phyloP scores from a whole-genome alignment of 1,140 invertebrate genomes.

The Hyphantria cunea region DNA sequence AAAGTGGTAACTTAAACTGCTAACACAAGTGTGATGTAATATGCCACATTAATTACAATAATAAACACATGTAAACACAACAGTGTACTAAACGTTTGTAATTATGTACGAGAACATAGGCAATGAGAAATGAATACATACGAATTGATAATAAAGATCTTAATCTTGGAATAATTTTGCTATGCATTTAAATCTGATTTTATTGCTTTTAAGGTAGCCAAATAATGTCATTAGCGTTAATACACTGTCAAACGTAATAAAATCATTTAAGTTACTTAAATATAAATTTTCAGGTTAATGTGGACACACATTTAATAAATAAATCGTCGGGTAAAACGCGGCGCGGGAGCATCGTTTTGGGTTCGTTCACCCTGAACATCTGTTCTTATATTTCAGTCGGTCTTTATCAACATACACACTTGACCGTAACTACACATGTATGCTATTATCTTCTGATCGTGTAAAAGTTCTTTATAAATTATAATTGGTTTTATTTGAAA shows the following conservation, averaged over 20 bases:
- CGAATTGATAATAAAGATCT: conserved; percentile 21
- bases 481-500: conserved; percentile 13
- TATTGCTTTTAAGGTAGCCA: conserved; percentile 9
- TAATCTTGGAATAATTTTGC: conserved; percentile 14
- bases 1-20: no score
- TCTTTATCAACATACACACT: conserved; percentile 57
- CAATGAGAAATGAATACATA: conserved; percentile 14
- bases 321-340: conserved; percentile 49
- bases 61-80: neutral
- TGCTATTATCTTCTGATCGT: conserved; percentile 49
- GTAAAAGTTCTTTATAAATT: conserved; percentile 26
- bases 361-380: conserved; percentile 75
- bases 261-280: conserved; percentile 20
- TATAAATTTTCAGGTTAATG: conserved; percentile 36
- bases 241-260: conserved; percentile 20
- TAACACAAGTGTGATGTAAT: no score
- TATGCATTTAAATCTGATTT: conserved; percentile 18
- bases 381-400: conserved; percentile 73
- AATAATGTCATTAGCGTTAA: conserved; percentile 7
- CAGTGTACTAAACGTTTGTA: conserved; percentile 8
- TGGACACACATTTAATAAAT: conserved; percentile 56
- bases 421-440: conserved; percentile 48
- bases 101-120: conserved; percentile 6
- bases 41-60: no score
- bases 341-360: conserved; percentile 43